phyloP scores from a whole-genome alignment of 2,888 invertebrate genomes.

The Minunthozetes semirufus region DNA sequence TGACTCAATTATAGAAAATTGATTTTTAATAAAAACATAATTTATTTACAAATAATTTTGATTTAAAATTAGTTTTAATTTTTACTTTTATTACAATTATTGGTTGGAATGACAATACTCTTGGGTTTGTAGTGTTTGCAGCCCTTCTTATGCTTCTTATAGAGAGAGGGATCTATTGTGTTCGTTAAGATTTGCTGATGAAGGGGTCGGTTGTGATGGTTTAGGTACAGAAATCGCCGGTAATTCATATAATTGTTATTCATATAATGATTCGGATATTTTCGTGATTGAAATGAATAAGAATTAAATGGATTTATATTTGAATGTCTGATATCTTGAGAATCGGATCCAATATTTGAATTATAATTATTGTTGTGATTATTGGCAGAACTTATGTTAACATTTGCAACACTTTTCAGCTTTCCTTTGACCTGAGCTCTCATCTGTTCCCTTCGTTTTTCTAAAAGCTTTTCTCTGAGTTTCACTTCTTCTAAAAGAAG shows the following conservation, averaged over 20 bases:
- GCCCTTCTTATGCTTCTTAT: slow-evolving; percentile 25
- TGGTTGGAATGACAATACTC: slow-evolving; percentile 19
- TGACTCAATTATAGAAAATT: too few species aligned
- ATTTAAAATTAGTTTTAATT: neutral
- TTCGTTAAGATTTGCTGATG: neutral
- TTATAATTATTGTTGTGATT: neutral
- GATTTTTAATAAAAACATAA: neutral
- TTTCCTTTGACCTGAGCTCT: slow-evolving; percentile 3
- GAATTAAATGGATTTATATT: neutral
- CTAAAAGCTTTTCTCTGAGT: slow-evolving; percentile 21
- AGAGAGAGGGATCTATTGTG: neutral
- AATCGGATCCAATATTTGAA: neutral
- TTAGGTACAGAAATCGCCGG: neutral
- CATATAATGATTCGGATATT: neutral
- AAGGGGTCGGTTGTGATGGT: neutral
- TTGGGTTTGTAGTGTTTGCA: slow-evolving; percentile 13
- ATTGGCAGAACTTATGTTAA: neutral
- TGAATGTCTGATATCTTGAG: neutral
- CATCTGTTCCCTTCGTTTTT: slow-evolving; percentile 13
- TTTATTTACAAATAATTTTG: neutral
- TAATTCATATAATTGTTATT: neutral
- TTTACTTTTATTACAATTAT: neutral
- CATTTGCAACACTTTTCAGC: slow-evolving; percentile 3
- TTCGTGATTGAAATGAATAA: neutral
- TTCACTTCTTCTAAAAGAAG: slow-evolving; percentile 26